phyloP scores from a whole-genome alignment of 2,113 vertebrate species.

The Nipponia nippon region DNA sequence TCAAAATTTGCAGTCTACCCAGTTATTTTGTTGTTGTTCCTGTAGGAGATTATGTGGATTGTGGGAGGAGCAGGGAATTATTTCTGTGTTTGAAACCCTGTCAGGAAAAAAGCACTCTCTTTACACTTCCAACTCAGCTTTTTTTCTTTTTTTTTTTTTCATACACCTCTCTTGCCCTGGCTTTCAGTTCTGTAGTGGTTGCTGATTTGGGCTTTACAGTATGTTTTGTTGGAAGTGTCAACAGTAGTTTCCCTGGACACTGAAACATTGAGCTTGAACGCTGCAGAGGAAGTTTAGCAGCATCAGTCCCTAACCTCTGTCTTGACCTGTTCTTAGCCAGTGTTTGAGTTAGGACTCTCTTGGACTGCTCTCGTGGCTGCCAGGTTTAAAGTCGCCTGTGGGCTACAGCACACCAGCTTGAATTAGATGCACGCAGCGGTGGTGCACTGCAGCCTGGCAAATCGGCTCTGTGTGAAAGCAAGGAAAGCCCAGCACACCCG shows the following conservation, averaged over 20 bases:
- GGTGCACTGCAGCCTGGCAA: not conserved
- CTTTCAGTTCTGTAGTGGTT: not conserved
- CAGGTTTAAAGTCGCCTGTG: fast-evolving
- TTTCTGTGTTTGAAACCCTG: not conserved
- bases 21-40: not conserved
- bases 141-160: not conserved
- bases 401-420: not conserved
- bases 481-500: fast-evolving
- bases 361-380: not conserved
- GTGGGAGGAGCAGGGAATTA: constrained; percentile 6
- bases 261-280: not conserved
- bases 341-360: not conserved
- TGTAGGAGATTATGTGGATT: not conserved
- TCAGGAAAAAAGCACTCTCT: not conserved
- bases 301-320: not conserved
- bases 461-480: fast-evolving
- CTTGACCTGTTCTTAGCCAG: not conserved
- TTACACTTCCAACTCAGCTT: not conserved
- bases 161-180: not conserved
- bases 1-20: not conserved
- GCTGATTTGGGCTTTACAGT: not conserved
- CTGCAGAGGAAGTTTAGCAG: not conserved
- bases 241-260: not conserved
- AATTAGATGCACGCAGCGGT: not conserved
- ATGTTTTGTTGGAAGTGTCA: not conserved